Base-by-base conservation (phyloP, 2,888 invertebrate species). In the Chymomyza fuscimana region DNA sequence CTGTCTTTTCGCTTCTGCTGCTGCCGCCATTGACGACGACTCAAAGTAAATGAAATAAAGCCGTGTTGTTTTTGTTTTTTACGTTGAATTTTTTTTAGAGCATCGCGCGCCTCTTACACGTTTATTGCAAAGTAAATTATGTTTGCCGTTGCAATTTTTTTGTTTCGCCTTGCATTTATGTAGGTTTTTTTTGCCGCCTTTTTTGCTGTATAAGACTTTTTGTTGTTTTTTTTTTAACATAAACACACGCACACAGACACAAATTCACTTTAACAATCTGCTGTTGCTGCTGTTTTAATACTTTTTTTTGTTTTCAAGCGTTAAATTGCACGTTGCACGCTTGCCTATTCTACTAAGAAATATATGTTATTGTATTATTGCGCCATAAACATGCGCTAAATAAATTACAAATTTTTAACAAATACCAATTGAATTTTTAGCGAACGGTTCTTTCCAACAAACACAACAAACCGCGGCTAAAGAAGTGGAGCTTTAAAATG, bases 81-180 rank as follows among this genome's bases (percentile, higher is more conserved):
- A 22, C 63, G 72, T 69, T 74, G 68, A 64, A 63, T 62, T 68
- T 67, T 66, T 76, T 79, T 80, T 76, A 64, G 73, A 82, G 77
- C 77, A 19, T 1, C 9, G 40, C 40, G 73, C 62, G 72, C 69
- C 70, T 76, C 54, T 68, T 69, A 74, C 70, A 85, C 82, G 79
- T 75, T 85, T 71, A 82, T 84, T 82, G 82, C 86, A 77, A 72
- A 86, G 84, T 77, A 72, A 78, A 82, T 82, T 83, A 82, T 82
- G 86, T 83, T 86, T 84, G 84, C 76, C 69, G 82, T 78, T 83
- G 81, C 86, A 86, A 29, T 85, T 82, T 74, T 74, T 73, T 79
- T 77, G 70, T 74, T 68, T 78, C 62, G 72, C 70, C 74, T 81
- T 78, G 65, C 74, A 72, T 74, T 65, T 73, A 61, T 40, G 46